A percentile compares a stretch with the other conserved stretches of the same genome.
These are phyloP conservation scores for Anarsia innoxiella DNA, from an alignment of 2,888 invertebrate genomes.

Conservation along the genomic window DNA sequence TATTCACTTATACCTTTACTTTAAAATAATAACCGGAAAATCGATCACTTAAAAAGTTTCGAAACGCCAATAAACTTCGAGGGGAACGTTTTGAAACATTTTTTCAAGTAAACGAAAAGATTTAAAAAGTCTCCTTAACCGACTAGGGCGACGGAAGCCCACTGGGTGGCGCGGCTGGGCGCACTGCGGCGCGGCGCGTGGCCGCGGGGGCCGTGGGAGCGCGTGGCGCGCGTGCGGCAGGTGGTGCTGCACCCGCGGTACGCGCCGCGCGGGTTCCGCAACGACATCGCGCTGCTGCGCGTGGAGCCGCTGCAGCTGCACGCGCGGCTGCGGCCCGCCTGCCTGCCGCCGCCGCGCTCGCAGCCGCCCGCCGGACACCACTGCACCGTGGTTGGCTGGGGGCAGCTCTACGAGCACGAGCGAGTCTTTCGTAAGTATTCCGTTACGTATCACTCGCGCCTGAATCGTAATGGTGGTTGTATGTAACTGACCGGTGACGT, in stretches of 20 bases:
- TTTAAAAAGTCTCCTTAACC: too few relatives aligned
- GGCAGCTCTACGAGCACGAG: slow-evolving; percentile 85
- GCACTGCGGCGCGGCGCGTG: slow-evolving; percentile 82
- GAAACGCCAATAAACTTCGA: too few relatives aligned
- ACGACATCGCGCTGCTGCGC: slow-evolving; percentile 83
- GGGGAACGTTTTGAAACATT: too few relatives aligned
- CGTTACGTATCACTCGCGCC: too few relatives aligned
- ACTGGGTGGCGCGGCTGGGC: slow-evolving; percentile 88
- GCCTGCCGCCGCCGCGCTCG: slow-evolving; percentile 74
- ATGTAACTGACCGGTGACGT: too few relatives aligned
- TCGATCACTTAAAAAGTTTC: too few relatives aligned
- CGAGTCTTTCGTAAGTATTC: slow-evolving; percentile 84
- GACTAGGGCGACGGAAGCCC: slow-evolving; percentile 81
- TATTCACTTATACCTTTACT: too few relatives aligned
- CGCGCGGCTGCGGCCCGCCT: slow-evolving; percentile 63
- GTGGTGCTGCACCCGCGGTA: slow-evolving; percentile 84
- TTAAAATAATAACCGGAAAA: too few relatives aligned
- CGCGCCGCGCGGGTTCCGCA: slow-evolving; percentile 83
- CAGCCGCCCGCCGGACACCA: slow-evolving; percentile 78
- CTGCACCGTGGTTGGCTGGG: slow-evolving; percentile 89
- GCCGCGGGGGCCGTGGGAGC: slow-evolving; percentile 85
- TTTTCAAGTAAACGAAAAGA: too few relatives aligned
- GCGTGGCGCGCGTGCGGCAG: slow-evolving; percentile 77
- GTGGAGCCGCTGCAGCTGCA: slow-evolving; percentile 74
- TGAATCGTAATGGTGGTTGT: too few relatives aligned